Evolutionary conservation across 2,113 vertebrate genomes (phyloP).

Genomic region (Planiliza haematocheilus): DNA sequence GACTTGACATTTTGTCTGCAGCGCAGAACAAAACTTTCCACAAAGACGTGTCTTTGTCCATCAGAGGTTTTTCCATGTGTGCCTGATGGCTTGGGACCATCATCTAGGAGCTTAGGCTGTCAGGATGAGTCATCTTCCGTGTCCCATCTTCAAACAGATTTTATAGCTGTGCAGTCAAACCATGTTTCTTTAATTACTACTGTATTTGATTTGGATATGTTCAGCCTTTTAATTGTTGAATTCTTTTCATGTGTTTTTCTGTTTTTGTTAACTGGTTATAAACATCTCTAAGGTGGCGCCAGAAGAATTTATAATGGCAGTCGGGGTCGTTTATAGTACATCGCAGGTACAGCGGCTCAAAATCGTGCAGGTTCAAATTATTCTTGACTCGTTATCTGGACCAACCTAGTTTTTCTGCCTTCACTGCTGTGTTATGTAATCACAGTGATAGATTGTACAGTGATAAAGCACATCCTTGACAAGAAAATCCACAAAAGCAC

Average conservation of each 20-base stretch:
- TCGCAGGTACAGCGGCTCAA: too few relatives aligned
- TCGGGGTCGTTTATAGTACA: too few relatives aligned
- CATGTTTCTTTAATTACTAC: slow-evolving; percentile 45
- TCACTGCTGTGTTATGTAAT: slow-evolving; percentile 36
- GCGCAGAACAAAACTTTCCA: slow-evolving; percentile 50
- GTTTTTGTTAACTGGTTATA: neutral
- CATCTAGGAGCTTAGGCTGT: slow-evolving; percentile 53
- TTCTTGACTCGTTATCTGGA: too few relatives aligned
- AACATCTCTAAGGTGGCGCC: too few relatives aligned
- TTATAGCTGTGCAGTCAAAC: slow-evolving; percentile 21
- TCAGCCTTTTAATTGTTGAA: slow-evolving; percentile 14
- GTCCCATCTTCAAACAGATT: slow-evolving; percentile 42
- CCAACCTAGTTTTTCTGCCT: too few relatives aligned
- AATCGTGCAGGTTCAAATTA: too few relatives aligned
- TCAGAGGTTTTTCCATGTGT: slow-evolving; percentile 54
- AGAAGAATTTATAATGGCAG: too few relatives aligned
- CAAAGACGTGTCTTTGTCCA: slow-evolving; percentile 29
- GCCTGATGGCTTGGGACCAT: slow-evolving; percentile 28
- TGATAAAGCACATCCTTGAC: slow-evolving; percentile 38
- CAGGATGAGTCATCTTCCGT: slow-evolving; percentile 39
- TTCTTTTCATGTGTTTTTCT: neutral
- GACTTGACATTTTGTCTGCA: slow-evolving; percentile 38
- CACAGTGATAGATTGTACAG: slow-evolving; percentile 20
- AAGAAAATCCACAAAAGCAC: slow-evolving; percentile 48
- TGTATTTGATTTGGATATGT: slow-evolving; percentile 31